These are phyloP conservation scores for Cephalotes varians DNA, from an alignment of 2,888 invertebrate species.

Conservation along the genomic window DNA sequence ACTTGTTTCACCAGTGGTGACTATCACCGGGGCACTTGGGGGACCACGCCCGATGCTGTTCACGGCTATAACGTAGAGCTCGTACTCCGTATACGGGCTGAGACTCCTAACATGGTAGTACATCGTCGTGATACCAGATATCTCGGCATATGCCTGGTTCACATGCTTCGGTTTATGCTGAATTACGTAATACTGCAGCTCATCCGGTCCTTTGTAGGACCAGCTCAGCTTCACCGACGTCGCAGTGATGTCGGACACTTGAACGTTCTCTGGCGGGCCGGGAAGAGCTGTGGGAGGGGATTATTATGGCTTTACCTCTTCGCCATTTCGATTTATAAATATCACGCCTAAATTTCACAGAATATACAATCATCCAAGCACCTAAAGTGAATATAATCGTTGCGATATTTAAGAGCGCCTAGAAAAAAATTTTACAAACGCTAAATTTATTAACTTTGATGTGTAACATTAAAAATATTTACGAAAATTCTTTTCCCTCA, in stretches of 20 bases:
- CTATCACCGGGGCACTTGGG: constrained; percentile 94
- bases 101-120: constrained; percentile 96
- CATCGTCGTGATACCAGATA: constrained; percentile 96
- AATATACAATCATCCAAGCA: neutral
- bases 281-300: constrained; percentile 91
- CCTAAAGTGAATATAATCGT: neutral
- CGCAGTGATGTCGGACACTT: constrained; percentile 97
- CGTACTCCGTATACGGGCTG: constrained; percentile 98
- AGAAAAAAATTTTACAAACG: neutral
- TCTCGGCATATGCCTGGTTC: constrained; percentile 96
- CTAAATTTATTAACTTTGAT: neutral
- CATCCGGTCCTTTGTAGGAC: constrained; percentile 95
- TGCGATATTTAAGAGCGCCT: neutral
- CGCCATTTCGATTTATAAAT: constrained; percentile 10
- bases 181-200: constrained; percentile 98
- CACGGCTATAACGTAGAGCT: constrained; percentile 97
- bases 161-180: constrained; percentile 98
- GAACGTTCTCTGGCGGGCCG: constrained; percentile 95
- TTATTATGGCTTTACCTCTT: constrained; percentile 23
- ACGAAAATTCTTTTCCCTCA: neutral
- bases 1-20: constrained; percentile 99
- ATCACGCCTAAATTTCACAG: neutral
- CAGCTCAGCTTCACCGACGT: constrained; percentile 97
- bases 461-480: neutral
- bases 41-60: constrained; percentile 97